These are phyloP conservation scores for Parnassius glacialis DNA, from an alignment of 2,888 invertebrate species.

Conservation along the genomic window DNA sequence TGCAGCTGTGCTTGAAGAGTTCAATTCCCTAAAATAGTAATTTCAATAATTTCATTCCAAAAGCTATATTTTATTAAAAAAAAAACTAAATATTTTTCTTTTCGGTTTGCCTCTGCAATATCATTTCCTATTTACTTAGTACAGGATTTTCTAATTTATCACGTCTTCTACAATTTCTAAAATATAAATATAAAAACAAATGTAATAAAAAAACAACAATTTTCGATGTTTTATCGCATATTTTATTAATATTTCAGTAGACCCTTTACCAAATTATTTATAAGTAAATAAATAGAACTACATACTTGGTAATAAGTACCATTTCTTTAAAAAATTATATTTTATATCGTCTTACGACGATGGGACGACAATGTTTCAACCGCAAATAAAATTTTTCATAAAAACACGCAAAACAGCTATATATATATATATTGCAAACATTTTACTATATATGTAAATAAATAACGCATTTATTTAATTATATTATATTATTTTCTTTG, in stretches of 20 bases:
- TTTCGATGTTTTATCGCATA: slow-evolving; percentile 58
- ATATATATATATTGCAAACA: slow-evolving; percentile 50
- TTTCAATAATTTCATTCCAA: too few relatives aligned
- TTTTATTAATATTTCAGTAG: slow-evolving; percentile 79
- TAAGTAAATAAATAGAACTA: slow-evolving; percentile 80
- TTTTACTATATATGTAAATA: slow-evolving; percentile 50
- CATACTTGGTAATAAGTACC: slow-evolving; percentile 76
- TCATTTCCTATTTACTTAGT: too few relatives aligned
- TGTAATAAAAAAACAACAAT: slow-evolving; percentile 38
- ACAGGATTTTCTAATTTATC: too few relatives aligned
- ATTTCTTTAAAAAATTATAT: slow-evolving; percentile 47
- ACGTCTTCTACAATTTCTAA: too few relatives aligned
- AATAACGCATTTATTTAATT: slow-evolving; percentile 45
- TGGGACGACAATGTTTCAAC: slow-evolving; percentile 56
- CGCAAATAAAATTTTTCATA: slow-evolving; percentile 69
- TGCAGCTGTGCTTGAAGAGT: too few relatives aligned
- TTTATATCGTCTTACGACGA: slow-evolving; percentile 58
- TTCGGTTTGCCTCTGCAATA: too few relatives aligned
- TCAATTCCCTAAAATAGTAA: too few relatives aligned
- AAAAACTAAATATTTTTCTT: too few relatives aligned
- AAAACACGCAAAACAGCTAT: slow-evolving; percentile 74
- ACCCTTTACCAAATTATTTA: slow-evolving; percentile 80
- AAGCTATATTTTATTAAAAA: too few relatives aligned
- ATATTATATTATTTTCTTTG: slow-evolving; percentile 36
- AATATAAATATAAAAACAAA: too few relatives aligned